phyloP scores from a whole-genome alignment of 2,797 vertebrate genomes.

The Pseudochirops corinnae region DNA sequence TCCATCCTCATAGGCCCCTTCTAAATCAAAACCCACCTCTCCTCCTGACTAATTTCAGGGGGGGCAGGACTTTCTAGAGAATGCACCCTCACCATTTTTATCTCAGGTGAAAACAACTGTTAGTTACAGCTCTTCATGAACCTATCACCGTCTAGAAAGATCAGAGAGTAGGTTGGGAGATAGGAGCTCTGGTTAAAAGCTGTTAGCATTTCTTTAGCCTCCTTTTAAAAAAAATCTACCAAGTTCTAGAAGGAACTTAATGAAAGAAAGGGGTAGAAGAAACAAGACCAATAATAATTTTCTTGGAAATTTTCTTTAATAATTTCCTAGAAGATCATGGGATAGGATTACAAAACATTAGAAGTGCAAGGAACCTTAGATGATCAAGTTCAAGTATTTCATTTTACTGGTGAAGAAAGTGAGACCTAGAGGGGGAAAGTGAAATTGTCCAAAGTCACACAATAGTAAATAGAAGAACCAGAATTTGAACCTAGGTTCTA shows the following conservation, averaged over 20 bases:
- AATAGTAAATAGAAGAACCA: not conserved
- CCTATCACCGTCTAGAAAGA: not conserved
- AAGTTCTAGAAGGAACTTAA: not conserved
- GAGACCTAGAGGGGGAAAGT: not conserved
- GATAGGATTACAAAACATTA: not conserved
- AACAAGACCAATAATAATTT: not conserved
- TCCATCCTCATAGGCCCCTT: not conserved
- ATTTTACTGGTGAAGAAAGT: not conserved
- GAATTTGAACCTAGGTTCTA: not conserved
- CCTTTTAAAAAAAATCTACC: not conserved
- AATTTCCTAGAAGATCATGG: not conserved
- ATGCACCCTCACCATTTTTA: not conserved
- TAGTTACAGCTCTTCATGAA: not conserved
- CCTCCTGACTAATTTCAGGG: not conserved
- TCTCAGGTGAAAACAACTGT: not conserved
- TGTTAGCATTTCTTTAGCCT: not conserved
- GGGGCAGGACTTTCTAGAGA: not conserved
- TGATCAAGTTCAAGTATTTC: not conserved
- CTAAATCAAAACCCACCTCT: not conserved
- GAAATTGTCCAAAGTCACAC: not conserved
- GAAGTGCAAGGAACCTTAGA: not conserved
- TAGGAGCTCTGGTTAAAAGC: not conserved
- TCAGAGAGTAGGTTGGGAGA: not conserved
- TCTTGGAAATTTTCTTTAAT: no score
- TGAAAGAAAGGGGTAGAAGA: constrained; percentile 28